A percentile compares a stretch with the other conserved stretches of the same genome.
These are phyloP conservation scores for Drosophila punjabiensis DNA, from an alignment of 1,140 invertebrate species.

Conservation along the genomic window DNA sequence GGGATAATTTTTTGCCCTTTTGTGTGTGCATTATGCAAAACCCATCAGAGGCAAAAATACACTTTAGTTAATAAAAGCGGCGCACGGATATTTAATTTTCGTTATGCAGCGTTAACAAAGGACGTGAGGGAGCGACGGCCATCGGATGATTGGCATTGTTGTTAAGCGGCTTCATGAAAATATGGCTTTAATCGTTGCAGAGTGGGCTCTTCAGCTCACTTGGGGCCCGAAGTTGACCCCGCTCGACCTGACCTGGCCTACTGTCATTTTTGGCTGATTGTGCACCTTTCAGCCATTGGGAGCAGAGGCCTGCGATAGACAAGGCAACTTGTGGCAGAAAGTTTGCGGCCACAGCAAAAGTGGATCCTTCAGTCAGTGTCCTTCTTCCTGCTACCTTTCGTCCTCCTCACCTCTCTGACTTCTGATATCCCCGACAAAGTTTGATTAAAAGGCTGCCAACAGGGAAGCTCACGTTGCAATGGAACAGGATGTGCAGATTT, in stretches of 20 bases:
- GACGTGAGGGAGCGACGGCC: not conserved
- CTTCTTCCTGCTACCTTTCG: not conserved
- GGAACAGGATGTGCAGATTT: slow-evolving; percentile 23
- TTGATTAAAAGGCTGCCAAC: slow-evolving; percentile 46
- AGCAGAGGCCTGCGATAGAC: not conserved
- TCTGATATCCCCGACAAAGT: slow-evolving; percentile 17
- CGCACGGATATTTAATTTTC: slow-evolving; percentile 62
- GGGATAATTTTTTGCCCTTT: slow-evolving; percentile 44
- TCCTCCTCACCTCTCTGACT: not conserved
- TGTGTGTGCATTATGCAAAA: slow-evolving; percentile 54
- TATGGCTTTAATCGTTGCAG: slow-evolving; percentile 34
- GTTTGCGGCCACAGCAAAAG: slow-evolving; percentile 24
- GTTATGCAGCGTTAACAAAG: slow-evolving; percentile 40
- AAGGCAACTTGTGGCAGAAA: slow-evolving; percentile 32
- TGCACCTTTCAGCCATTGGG: slow-evolving; percentile 10
- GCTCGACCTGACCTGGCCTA: slow-evolving; percentile 17
- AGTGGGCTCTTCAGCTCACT: not conserved
- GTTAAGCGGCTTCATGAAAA: slow-evolving; percentile 36
- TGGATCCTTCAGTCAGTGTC: slow-evolving; percentile 7
- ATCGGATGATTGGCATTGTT: slow-evolving; percentile 61
- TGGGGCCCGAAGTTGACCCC: slow-evolving; percentile 18
- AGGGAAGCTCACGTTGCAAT: slow-evolving; percentile 23
- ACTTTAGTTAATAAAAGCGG: slow-evolving; percentile 54
- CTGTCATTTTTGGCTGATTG: slow-evolving; percentile 54
- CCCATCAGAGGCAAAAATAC: slow-evolving; percentile 45